Base-by-base conservation (phyloP, 2,113 vertebrate species). In the Ceuthmochares aereus region DNA sequence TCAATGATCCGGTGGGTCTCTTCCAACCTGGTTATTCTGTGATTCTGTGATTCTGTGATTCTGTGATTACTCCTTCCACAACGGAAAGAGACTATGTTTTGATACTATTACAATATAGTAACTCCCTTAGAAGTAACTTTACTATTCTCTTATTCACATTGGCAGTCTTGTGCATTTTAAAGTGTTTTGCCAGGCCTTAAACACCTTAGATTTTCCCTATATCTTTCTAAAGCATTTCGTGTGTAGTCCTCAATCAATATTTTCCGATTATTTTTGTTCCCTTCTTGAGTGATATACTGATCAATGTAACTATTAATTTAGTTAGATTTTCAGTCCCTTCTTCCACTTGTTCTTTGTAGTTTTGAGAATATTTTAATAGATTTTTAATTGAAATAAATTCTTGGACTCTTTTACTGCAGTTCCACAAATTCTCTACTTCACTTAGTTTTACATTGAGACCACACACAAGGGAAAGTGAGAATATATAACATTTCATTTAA, bases 61-160 rank as follows among this genome's bases (percentile, higher is more conserved):
- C n/a, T n/a, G n/a, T 36, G 26, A 58, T 84, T 54, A 25, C 4
- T 62, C 69, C 36, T 63, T 82, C 42, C 18, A 29, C 25, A 70
- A 9, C 1, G 4, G 29, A 87, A 59, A 2, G 34, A 29, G 0
- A 0, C 1, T 37, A 27, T 51, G 0, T 32, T 83, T 90, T 32
- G 30, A 32, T 68, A 16, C 1, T 4, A 1, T 32, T 78, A 10
- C 54, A 47, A 27, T n/a, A 67, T 7, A 47, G 4, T 30, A 70
- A 49, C 2, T 45, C 29, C 19, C 6, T 4, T 82, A 36, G 11
- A 70, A 20, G 1, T 55, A 58, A 23, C 0, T 1, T 45, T 66
- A 36, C 6, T 62, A 12, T 60, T 70, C 52, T 54, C 9, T 12
- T 25, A 49, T 70, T 74, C 21, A 30, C 14, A 30, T 52, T 74